Percentiles rank a stretch among this genome's conserved stretches.
Conservation (phyloP, 2,797 vertebrate species). For the Aldrovandia affinis region DNA sequence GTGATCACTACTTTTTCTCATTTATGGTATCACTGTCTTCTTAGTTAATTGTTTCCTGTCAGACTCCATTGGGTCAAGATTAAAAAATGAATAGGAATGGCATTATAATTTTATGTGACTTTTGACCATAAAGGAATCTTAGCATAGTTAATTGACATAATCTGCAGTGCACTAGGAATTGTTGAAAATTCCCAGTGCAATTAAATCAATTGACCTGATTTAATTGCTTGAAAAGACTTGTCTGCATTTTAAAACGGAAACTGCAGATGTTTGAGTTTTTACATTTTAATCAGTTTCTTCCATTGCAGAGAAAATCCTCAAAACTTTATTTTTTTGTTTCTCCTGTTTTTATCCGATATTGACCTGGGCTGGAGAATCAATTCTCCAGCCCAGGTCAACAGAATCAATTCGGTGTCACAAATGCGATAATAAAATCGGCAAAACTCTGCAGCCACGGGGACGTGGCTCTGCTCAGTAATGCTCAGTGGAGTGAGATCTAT, state of each 20-base stretch:
- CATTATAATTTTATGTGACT: background rate
- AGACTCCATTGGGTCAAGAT: background rate
- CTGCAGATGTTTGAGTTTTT: too few species aligned
- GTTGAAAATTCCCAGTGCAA: background rate
- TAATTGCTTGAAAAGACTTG: background rate
- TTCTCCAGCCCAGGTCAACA: too few species aligned
- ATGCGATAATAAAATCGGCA: background rate
- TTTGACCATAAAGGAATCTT: background rate
- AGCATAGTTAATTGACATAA: background rate
- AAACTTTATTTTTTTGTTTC: background rate
- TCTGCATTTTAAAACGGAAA: background rate
- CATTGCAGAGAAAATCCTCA: too few species aligned
- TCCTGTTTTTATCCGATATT: background rate
- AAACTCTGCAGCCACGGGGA: background rate
- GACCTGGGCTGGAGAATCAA: background rate
- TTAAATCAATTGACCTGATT: background rate
- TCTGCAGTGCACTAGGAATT: background rate
- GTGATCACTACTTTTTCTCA: constrained; percentile 64
- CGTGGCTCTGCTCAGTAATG: background rate
- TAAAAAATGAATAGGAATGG: too few species aligned
- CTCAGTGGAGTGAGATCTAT: background rate
- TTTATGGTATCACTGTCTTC: background rate
- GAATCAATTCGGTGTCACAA: background rate
- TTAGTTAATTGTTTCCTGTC: background rate
- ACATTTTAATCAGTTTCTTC: too few species aligned